Conservation (phyloP, 2,888 invertebrate species). For the Rhabditoides inermis region DNA sequence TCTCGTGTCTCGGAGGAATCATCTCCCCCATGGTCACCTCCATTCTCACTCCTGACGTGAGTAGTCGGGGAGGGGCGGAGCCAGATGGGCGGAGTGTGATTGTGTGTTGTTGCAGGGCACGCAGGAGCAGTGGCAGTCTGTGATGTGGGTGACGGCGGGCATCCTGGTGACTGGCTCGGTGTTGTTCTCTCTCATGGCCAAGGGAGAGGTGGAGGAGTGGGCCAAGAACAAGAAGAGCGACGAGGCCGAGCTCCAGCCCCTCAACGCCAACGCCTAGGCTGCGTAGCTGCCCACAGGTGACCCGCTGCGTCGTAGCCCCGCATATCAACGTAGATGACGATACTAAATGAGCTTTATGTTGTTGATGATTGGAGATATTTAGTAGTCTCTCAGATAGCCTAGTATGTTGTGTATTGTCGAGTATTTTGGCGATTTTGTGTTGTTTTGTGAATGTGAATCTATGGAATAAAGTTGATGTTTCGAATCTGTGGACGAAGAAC, state of each 20-base stretch:
- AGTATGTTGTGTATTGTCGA: not conserved
- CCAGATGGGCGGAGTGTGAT: no score
- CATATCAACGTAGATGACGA: not conserved
- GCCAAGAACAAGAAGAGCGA: constrained; percentile 18
- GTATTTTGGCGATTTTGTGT: no score
- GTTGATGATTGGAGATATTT: no score
- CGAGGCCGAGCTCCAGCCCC: constrained; percentile 21
- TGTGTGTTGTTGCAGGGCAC: constrained; percentile 35
- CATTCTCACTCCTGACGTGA: constrained; percentile 39
- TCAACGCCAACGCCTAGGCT: constrained; percentile 16
- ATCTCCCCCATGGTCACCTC: constrained; percentile 46
- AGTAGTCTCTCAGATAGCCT: not conserved
- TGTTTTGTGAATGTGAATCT: no score
- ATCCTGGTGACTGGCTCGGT: constrained; percentile 54
- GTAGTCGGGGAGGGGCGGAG: not conserved
- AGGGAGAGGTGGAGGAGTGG: constrained; percentile 33
- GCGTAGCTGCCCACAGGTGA: no score
- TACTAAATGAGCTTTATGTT: no score
- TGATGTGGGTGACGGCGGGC: constrained; percentile 47
- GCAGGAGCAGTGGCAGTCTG: constrained; percentile 48
- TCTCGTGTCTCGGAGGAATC: constrained; percentile 52
- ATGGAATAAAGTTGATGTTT: no score
- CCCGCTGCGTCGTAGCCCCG: no score
- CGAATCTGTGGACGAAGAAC: no score
- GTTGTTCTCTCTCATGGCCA: constrained; percentile 53